A percentile compares a stretch with the other conserved stretches of the same genome.
phyloP scores from a whole-genome alignment of 2,113 vertebrate species.

The Condylura cristata region DNA sequence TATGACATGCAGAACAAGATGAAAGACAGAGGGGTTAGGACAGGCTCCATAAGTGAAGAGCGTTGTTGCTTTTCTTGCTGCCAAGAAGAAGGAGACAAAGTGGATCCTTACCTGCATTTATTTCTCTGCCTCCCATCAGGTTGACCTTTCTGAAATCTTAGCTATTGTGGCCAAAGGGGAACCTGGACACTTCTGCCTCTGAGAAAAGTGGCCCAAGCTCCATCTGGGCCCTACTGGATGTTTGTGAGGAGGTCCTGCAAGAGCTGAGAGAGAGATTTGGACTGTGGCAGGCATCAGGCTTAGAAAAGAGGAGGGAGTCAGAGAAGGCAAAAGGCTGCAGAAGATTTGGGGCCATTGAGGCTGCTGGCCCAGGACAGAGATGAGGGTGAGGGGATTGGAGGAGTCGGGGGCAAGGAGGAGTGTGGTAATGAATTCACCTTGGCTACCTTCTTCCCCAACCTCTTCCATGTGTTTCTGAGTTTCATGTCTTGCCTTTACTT shows the following conservation, averaged over 20 bases:
- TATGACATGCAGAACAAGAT: background rate
- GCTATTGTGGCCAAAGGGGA: background rate
- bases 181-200: background rate
- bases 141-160: background rate
- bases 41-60: background rate
- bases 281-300: background rate
- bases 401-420: background rate
- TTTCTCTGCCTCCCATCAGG: background rate
- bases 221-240: fast-evolving
- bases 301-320: background rate
- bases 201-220: background rate
- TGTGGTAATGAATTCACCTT: too few species aligned
- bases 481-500: background rate
- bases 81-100: background rate
- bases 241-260: background rate
- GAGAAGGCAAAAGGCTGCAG: background rate
- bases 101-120: background rate
- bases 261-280: background rate
- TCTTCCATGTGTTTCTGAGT: background rate
- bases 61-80: background rate
- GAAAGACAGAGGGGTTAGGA: background rate
- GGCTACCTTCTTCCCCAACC: background rate
- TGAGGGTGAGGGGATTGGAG: too few species aligned
- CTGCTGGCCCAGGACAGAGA: background rate
- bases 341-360: background rate